Evolutionary conservation across 2,888 invertebrate genomes (phyloP), one percentile per base, ranked within the genome.

Genomic region (Pomacea canaliculata): DNA sequence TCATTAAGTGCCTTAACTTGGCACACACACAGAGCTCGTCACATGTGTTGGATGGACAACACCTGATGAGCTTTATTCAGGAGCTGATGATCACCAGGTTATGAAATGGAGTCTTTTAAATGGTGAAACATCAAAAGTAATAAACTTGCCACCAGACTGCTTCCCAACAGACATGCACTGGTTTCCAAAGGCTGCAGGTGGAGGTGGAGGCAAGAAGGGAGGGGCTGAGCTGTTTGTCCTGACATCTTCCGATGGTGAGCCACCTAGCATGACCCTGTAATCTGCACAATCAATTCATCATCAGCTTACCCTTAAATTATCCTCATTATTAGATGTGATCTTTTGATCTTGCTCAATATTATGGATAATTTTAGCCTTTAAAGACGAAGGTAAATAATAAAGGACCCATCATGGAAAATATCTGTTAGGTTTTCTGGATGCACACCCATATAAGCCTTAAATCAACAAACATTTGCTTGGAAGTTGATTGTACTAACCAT

Each of bases 1-100:
- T 37, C 37, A 37, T 37, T 5, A 37, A 37, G 37, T 5, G 81
- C 83, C 86, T 88, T 88, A 85, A 88, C 85, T 56, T 48, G 79
- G 68, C 67, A 62, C 83, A 87, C 91, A 91, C 86, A 92, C 92
- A 79, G 95, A 95, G 85, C 93, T 95, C n/a, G 95, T 96, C 18
- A 95, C 96, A 79, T 97, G 97, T 90, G 95, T 97, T 19, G 95
- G 95, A 83, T 99, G 98, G 98, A 95, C 95, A 90, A 96, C 95
- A 84, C 94, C 96, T 51, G 98, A 98, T 91, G 98, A 98, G 91
- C 94, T 97, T 70, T 96, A 95, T 92, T 96, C 97, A 48, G 95
- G 95, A 56, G 97, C 97, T n/a, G 98, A 98, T 90, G 98, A 99
- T 90, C 97, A 96, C 89, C 94, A 94, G 87, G 93, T 98, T 71